A percentile compares a stretch with the other conserved stretches of the same genome.
phyloP scores from a whole-genome alignment of 2,888 invertebrate species.

The Eueremaeus valkanovi region DNA sequence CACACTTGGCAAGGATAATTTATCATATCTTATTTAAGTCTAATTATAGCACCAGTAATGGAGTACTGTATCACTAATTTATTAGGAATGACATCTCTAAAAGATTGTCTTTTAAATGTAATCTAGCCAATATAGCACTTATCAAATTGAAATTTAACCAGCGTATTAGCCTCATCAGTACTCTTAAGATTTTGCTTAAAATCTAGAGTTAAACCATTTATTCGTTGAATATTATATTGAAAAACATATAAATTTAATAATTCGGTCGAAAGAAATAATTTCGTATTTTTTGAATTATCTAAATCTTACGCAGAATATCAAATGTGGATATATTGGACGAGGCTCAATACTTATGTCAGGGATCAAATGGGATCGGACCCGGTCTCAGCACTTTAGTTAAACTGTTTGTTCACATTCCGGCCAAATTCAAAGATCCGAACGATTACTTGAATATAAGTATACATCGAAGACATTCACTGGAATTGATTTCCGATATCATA shows the following conservation, averaged over 20 bases:
- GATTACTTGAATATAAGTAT: not conserved
- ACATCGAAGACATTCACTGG: not conserved
- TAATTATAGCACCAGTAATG: too few relatives aligned
- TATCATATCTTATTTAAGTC: too few relatives aligned
- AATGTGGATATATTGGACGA: slow-evolving; percentile 48
- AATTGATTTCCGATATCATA: not conserved
- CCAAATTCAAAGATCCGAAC: not conserved
- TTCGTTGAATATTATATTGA: not conserved
- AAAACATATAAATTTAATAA: not conserved
- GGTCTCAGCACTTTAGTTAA: slow-evolving; percentile 89
- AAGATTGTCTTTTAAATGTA: too few relatives aligned
- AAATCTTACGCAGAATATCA: slow-evolving; percentile 48
- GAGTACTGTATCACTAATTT: too few relatives aligned
- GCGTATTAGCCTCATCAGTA: too few relatives aligned
- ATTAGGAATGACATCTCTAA: too few relatives aligned
- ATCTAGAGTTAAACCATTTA: not conserved
- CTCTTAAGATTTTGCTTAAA: not conserved
- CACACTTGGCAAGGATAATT: too few relatives aligned
- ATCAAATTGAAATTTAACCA: too few relatives aligned
- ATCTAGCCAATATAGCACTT: too few relatives aligned
- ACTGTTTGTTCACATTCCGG: slow-evolving; percentile 64
- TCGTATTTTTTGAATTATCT: not conserved
- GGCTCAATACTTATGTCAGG: slow-evolving; percentile 68
- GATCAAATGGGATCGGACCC: slow-evolving; percentile 91
- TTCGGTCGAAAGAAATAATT: not conserved